Percentiles rank a stretch among this genome's conserved stretches.
Conservation (phyloP, 2,888 invertebrate species). For the Iselma pallidipennis region DNA sequence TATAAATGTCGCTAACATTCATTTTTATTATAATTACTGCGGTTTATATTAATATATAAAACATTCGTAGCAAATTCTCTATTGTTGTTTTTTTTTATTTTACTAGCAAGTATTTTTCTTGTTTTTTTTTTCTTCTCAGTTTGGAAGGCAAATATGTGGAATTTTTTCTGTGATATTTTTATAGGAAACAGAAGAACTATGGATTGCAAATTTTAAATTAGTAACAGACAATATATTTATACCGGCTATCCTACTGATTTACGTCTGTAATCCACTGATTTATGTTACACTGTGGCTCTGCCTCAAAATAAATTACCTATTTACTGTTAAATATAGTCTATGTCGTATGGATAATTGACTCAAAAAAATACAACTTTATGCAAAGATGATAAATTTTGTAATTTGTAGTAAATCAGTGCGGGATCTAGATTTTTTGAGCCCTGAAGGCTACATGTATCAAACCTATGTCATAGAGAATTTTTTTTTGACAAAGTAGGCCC, state of each 20-base stretch:
- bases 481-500: too few relatives aligned
- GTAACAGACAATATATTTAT: constrained; percentile 3
- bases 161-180: constrained; percentile 14
- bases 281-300: too few relatives aligned
- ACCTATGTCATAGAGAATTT: too few relatives aligned
- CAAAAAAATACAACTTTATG: too few relatives aligned
- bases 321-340: too few relatives aligned
- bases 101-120: constrained; percentile 3
- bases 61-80: constrained; percentile 34
- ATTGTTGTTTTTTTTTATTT: constrained; percentile 7
- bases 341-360: too few relatives aligned
- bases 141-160: constrained; percentile 41
- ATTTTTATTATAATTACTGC: constrained; percentile 23
- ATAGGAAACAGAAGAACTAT: constrained; percentile 16
- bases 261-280: too few relatives aligned
- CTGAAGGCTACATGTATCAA: too few relatives aligned
- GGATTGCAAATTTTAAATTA: not conserved
- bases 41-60: constrained; percentile 33
- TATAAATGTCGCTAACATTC: constrained; percentile 43
- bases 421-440: too few relatives aligned
- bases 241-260: not conserved
- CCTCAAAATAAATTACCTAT: too few relatives aligned
- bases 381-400: too few relatives aligned
- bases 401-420: too few relatives aligned
- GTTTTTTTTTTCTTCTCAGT: constrained; percentile 24